phyloP scores from a whole-genome alignment of 2,888 invertebrate genomes.

The Micoletzkya japonica region DNA sequence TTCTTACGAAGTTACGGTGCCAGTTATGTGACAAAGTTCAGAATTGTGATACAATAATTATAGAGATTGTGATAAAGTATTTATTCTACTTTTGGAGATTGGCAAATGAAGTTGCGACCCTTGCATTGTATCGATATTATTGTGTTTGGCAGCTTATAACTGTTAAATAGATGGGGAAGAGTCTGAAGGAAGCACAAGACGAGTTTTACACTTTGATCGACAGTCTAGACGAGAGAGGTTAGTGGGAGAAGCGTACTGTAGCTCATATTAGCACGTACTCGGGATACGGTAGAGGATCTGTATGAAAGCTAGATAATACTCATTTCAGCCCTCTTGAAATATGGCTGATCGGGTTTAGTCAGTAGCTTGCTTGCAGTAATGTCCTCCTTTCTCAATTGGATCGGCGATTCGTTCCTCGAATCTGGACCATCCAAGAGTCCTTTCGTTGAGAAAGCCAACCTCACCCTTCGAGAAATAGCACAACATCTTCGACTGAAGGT shows the following conservation, averaged over 20 bases:
- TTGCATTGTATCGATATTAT: background rate
- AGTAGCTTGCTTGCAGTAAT: background rate
- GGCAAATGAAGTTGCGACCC: background rate
- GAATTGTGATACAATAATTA: background rate
- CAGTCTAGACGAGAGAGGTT: too few species aligned
- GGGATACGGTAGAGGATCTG: too few species aligned
- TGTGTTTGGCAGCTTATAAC: background rate
- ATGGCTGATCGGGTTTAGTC: background rate
- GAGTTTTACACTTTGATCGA: background rate
- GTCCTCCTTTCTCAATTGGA: constrained; percentile 14
- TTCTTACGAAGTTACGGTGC: too few species aligned
- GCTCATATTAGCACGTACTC: too few species aligned
- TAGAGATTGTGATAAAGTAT: constrained; percentile 8
- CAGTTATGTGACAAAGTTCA: too few species aligned
- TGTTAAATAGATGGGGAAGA: constrained; percentile 12
- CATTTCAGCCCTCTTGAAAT: too few species aligned
- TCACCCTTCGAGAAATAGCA: constrained; percentile 17
- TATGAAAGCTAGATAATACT: too few species aligned
- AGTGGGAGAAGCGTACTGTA: too few species aligned
- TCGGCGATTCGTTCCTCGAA: constrained; percentile 17
- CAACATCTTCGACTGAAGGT: constrained; percentile 12
- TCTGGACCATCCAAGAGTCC: constrained; percentile 1
- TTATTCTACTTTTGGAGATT: background rate
- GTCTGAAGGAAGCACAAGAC: constrained; percentile 4
- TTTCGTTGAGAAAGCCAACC: constrained; percentile 16